Base-by-base conservation (phyloP, 2,797 vertebrate genomes). In the Pachyuromys duprasi region DNA sequence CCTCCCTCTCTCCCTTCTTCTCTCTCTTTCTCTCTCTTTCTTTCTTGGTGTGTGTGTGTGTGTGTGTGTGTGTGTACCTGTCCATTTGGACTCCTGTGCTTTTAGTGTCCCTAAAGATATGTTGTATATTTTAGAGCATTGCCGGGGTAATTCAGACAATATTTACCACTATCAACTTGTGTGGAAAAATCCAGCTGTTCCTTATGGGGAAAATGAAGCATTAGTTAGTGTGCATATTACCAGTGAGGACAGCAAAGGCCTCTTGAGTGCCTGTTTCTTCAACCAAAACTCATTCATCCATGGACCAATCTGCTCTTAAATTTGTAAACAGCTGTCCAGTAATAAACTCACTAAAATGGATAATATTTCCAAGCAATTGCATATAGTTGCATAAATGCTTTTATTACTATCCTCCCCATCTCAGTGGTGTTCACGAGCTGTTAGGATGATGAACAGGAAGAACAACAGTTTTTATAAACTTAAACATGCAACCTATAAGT, bases 291-390 rank as follows among this genome's bases (percentile, higher is more conserved):
- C 93, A 96, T 90, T 97, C 97, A 96, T 90, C 96, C 91, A 8
- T 96, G 94, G 53, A 31, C 65, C 81, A 97, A 95, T 97, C 87
- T 97, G 94, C 94, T 97, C 15, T 93, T 92, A 97, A 94, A 97
- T 97, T 97, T 96, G 93, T 94, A 97, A 98, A 97, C 96, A 97
- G 91, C 97, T 98, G 94, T 97, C 97, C 87, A 95, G 93, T 90
- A 96, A 96, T 97, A 96, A 97, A 83, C 84, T 86, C 70, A 83
- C 69, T 84, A 95, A 97, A 97, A 96, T 91, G 90, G 93, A 55
- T 96, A 96, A 93, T 95, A 90, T 95, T 96, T 91, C 91, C 26
- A 62, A 42, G 49, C 84, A 95, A 57, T 87, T 83, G 39, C 72
- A 39, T 86, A 31, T 60, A 45, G 69, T 95, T 96, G 93, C 57